Percentiles rank a stretch among this genome's conserved stretches.
Evolutionary conservation across 2,113 vertebrate genomes (phyloP).

Genomic region (Centropus unirufus): DNA sequence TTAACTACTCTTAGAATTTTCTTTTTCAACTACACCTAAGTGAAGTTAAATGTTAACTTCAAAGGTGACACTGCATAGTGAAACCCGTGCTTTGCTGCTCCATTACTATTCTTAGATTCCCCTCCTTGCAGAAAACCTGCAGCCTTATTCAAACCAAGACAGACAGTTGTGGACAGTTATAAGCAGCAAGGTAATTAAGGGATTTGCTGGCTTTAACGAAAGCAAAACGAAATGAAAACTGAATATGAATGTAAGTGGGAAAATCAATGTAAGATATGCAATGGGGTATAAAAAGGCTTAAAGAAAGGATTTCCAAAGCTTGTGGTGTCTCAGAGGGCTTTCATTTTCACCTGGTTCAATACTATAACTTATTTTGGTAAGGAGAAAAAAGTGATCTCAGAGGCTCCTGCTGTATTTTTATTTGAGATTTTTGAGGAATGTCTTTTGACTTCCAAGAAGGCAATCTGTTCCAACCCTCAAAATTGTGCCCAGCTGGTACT

Average conservation of each 20-base stretch:
- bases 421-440: not conserved
- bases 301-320: slow-evolving; percentile 24
- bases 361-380: not conserved
- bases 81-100: not conserved
- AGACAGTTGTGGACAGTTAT: not conserved
- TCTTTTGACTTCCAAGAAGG: slow-evolving; percentile 1
- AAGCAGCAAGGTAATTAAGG: slow-evolving; percentile 38
- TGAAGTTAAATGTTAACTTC: not conserved
- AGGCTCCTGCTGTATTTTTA: not conserved
- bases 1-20: too few relatives aligned
- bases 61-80: not conserved
- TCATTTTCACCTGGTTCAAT: not conserved
- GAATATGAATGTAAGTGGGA: not conserved
- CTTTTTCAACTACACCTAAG: not conserved
- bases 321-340: not conserved
- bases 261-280: slow-evolving; percentile 19
- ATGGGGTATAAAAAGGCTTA: slow-evolving; percentile 53
- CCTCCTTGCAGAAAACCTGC: not conserved
- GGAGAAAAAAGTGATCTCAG: not conserved
- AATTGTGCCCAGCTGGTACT: not conserved
- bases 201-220: slow-evolving; percentile 48
- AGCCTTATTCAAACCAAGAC: not conserved
- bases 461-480: not conserved
- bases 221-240: slow-evolving; percentile 55
- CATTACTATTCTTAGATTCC: not conserved